Evolutionary conservation across 2,888 invertebrate species (phyloP), one percentile per base, ranked within the genome.

Genomic region (Eilema sororculum): DNA sequence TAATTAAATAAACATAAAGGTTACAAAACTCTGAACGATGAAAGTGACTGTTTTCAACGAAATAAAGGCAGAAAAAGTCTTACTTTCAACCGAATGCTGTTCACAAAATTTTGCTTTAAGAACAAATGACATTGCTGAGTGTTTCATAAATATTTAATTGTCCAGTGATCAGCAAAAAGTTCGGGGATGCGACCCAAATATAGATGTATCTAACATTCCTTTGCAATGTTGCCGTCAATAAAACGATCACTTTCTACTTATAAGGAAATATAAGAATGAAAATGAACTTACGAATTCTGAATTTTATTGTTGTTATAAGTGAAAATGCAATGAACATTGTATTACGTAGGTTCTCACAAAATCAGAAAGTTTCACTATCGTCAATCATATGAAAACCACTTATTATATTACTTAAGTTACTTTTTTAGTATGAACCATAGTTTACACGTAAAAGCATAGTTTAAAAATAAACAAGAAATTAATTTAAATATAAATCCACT

Each of bases 71-170:
- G 6, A 46, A 9, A 52, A 52, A 9, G 46, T 46, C 5, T 46
- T 52, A 52, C 6, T 46, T 41, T 46, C 46, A 46, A 46, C 16
- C 6, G 20, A 46, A 46, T 20, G 46, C 46, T 46, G 20, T n/a
- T n/a, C 20, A 46, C n/a, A 52, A 52, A 52, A 52, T 52, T 52
- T 52, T 1, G 2, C 9, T 20, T 0, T 8, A n/a, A 52, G n/a
- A n/a, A n/a, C n/a, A 52, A 52, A 52, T n/a, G n/a, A 52, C n/a
- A n/a, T 52, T 3, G 52, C 46, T 5, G 6, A 46, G 52, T 52
- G n/a, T 52, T 52, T 52, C 52, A 52, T 52, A n/a, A 52, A 52
- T 52, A 52, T 52, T 52, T 52, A 52, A n/a, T 52, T n/a, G 20
- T 52, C 52, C 52, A 52, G n/a, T 52, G 52, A 52, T 52, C 52